phyloP scores from a whole-genome alignment of 2,888 invertebrate species.

The Lochmaea crataegi region DNA sequence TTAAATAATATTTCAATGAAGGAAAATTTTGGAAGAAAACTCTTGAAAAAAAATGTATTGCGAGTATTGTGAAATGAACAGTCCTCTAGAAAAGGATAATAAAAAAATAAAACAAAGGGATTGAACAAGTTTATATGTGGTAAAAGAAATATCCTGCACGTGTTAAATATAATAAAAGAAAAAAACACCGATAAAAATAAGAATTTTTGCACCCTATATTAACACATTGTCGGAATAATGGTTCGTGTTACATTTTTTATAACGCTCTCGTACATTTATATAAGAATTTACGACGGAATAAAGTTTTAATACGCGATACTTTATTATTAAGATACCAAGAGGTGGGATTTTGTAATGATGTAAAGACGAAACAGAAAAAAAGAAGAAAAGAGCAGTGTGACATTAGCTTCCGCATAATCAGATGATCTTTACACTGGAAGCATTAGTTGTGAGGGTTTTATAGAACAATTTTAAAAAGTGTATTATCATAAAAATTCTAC shows the following conservation, averaged over 20 bases:
- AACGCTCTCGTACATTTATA: constrained; percentile 1
- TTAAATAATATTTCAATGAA: too few species aligned
- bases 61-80: too few species aligned
- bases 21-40: too few species aligned
- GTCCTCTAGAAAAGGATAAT: too few species aligned
- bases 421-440: too few species aligned
- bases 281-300: constrained; percentile 4
- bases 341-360: not conserved
- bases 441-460: too few species aligned
- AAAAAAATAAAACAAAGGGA: too few species aligned
- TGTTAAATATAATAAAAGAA: not conserved
- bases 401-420: not conserved
- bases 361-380: not conserved
- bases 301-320: not conserved
- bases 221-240: not conserved
- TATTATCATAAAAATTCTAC: too few species aligned
- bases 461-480: too few species aligned
- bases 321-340: not conserved
- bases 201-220: not conserved
- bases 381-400: not conserved
- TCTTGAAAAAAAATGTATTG: too few species aligned
- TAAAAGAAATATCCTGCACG: not conserved
- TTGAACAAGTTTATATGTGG: too few species aligned
- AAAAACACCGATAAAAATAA: not conserved
- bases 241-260: not conserved